phyloP scores from a whole-genome alignment of 1,140 invertebrate species.

The Monomorium pharaonis region DNA sequence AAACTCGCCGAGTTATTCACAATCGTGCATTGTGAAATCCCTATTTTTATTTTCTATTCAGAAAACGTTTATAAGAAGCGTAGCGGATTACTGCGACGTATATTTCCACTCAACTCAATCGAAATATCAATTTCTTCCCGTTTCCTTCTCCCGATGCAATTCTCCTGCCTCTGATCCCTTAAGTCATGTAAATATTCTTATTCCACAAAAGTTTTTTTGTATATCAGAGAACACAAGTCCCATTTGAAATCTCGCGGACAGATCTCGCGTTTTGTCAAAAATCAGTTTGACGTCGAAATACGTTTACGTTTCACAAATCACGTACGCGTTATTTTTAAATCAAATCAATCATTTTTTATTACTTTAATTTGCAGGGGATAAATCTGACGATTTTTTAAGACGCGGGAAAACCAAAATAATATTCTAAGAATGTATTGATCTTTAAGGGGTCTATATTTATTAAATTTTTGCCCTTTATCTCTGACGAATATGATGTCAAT shows the following conservation, averaged over 20 bases:
- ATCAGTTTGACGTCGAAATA: conserved; percentile 1
- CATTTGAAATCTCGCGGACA: not conserved
- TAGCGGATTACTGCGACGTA: not conserved
- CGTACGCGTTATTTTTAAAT: not conserved
- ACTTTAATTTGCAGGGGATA: not conserved
- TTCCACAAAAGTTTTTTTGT: not conserved
- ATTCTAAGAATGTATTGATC: not conserved
- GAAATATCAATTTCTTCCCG: conserved; percentile 10
- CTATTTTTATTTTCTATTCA: not conserved
- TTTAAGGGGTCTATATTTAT: not conserved
- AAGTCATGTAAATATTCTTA: conserved; percentile 3
- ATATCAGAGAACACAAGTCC: not conserved
- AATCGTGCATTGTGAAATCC: not conserved
- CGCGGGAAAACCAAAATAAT: not conserved
- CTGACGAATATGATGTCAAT: not conserved
- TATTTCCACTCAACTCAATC: not conserved
- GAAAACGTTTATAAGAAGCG: not conserved
- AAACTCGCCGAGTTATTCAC: not conserved
- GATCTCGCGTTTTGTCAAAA: not conserved
- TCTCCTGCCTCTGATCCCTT: not conserved
- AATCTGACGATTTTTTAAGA: not conserved
- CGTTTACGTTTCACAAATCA: not conserved
- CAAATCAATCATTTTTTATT: not conserved
- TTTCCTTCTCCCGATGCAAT: not conserved
- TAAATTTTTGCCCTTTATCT: not conserved